Base-by-base conservation (phyloP, 1,140 invertebrate species). In the Antheraea pernyi region DNA sequence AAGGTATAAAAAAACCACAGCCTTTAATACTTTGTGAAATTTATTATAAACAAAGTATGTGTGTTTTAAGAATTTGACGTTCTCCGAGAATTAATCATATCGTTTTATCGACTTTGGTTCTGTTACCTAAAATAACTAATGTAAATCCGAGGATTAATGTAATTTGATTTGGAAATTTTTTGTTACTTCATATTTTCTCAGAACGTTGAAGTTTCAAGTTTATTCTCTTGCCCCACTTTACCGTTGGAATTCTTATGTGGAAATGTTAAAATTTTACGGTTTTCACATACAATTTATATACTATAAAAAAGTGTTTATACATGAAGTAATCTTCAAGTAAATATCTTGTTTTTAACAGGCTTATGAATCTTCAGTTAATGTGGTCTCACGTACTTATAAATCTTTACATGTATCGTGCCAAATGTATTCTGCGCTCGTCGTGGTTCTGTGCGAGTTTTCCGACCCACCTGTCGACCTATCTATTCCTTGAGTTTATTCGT, bases 191-290 rank as follows among this genome's bases (percentile, higher is more conserved):
- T 48, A 59, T 62, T 60, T 73, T 70, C 68, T 48, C 58, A 11
- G 72, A 60, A 63, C 69, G 46, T 69, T 69, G 63, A 69, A 63
- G 46, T 39, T 16, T 63, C 61, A 59, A 36, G 46, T 58, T 74
- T 74, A 71, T 74, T 71, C 71, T 74, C 69, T 65, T 74, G 69
- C 66, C 19, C 69, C 66, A 74, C 62, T 74, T 71, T 19, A 48
- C 9, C 22, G n/a, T 4, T 18, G 11, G 53, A 63, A 63, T n/a
- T 3, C 0, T 53, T 53, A 22, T 7, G 2, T 5, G 61, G 3
- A 53, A 37, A 37, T 63, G 7, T 36, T 37, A 53, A 53, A 37
- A 37, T 63, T 37, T 36, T 37, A 53, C 46, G 1, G 10, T 53
- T 53, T 13, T 53, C 13, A 53, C 46, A 53, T 53, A 53, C 46